phyloP scores from a whole-genome alignment of 1,140 invertebrate genomes.

The Trichonephila clavipes region DNA sequence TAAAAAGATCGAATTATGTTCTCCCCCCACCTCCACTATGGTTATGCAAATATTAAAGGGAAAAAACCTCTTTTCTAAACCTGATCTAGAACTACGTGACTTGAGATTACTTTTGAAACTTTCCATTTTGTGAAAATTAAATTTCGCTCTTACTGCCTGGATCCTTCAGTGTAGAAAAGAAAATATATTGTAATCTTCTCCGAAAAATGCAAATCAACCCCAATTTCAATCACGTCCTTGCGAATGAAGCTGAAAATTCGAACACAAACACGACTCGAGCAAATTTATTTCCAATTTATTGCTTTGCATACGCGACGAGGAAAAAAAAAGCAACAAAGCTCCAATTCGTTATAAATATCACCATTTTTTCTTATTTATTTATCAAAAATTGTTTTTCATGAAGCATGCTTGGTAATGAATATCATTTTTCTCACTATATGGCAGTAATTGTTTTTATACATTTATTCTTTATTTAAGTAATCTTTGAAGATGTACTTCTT shows the following conservation, averaged over 20 bases:
- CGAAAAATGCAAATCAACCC: constrained; percentile 54
- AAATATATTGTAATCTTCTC: constrained; percentile 51
- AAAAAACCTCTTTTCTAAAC: constrained; percentile 22
- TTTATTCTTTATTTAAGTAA: not conserved
- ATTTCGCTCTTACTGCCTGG: constrained; percentile 23
- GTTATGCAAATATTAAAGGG: constrained; percentile 46
- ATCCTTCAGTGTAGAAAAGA: not conserved
- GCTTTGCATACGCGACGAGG: not conserved
- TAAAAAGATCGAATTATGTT: constrained; percentile 41
- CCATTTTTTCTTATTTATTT: constrained; percentile 1
- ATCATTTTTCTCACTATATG: not conserved
- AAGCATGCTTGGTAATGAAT: not conserved
- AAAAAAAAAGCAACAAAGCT: not conserved
- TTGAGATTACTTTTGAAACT: constrained; percentile 38
- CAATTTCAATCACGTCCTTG: constrained; percentile 43
- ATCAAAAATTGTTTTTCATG: not conserved
- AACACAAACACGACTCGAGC: constrained; percentile 24
- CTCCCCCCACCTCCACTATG: not conserved
- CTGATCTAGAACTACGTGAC: constrained; percentile 38
- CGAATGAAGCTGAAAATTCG: constrained; percentile 20
- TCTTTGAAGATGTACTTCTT: too few relatives aligned
- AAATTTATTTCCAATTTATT: constrained; percentile 65
- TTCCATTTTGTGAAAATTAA: constrained; percentile 60
- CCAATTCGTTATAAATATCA: not conserved
- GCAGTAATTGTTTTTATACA: not conserved